Evolutionary conservation across 2,888 invertebrate genomes (phyloP), one percentile per base, ranked within the genome.

Genomic region (Agrochola lota): DNA sequence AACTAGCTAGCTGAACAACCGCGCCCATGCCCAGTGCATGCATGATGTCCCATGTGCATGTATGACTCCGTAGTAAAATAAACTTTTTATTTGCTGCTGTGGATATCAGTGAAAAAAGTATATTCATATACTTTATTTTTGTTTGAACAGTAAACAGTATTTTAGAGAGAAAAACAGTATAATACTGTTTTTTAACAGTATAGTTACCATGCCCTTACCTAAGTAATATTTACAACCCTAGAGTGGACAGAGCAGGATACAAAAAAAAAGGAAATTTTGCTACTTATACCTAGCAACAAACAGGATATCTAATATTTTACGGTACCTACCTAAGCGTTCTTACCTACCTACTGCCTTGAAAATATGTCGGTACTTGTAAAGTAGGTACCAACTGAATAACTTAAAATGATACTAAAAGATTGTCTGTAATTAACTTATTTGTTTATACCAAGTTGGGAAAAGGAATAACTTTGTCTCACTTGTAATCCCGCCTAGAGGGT

Each of bases 401-500:
- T 55, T 66, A 4, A 43, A 72, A 30, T 15, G 55, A 77, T 17
- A 40, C 17, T 49, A 30, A 35, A 23, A 63, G 15, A 68, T 62
- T 40, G 23, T 62, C 40, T 26, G 30, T 77, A n/a, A 57, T 23
- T n/a, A 69, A 76, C 35, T 72, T 30, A 70, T 52, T 75, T 72
- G 60, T 66, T 76, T 30, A 62, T 9, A 69, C 30, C 17, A 87
- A 80, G 80, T 84, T 85, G n/a, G 59, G 35, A 77, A 30, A 78
- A 71, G 57, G 59, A 85, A 76, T 77, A 85, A 89, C 78, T 84
- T 84, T 82, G 69, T 74, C 43, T 74, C 79, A 80, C 73, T 87
- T 84, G 78, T 68, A 86, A 88, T 82, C 88, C 92, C 94, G 93
- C 95, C 94, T 89, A 77, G 77, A 81, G 90, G 93, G 93, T 83